These are phyloP conservation scores for Tragulus kanchil DNA, from an alignment of 2,113 vertebrate species.

Conservation along the genomic window DNA sequence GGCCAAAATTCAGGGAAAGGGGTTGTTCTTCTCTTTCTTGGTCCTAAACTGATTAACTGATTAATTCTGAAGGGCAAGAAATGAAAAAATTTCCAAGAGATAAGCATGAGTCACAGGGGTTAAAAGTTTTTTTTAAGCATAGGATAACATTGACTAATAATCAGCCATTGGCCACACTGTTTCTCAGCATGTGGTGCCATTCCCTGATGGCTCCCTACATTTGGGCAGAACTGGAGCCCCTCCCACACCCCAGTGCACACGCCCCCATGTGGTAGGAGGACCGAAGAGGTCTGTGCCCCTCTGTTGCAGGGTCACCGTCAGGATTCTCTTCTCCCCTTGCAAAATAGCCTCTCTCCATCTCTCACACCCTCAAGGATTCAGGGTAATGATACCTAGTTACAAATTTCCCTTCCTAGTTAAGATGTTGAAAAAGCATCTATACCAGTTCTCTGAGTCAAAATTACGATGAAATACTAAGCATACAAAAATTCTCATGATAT, in stretches of 20 bases:
- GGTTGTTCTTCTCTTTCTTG: background rate
- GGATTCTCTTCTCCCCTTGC: background rate
- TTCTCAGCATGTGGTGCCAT: background rate
- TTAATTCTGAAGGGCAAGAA: background rate
- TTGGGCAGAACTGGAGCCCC: background rate
- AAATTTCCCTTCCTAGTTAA: background rate
- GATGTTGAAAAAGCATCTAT: background rate
- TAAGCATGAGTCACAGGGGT: background rate
- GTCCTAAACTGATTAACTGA: background rate
- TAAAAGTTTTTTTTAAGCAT: background rate
- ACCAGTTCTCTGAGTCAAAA: background rate
- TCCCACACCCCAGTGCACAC: too few relatives aligned
- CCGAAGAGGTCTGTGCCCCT: background rate
- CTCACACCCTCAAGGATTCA: background rate
- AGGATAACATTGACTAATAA: constrained; percentile 8
- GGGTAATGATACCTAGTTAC: background rate
- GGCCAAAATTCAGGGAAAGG: background rate
- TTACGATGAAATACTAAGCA: background rate
- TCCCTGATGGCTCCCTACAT: background rate
- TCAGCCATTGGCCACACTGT: background rate
- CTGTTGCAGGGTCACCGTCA: background rate
- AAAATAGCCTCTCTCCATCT: background rate
- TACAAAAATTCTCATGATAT: background rate
- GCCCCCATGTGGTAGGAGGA: background rate
- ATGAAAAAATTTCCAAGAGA: background rate